A percentile compares a stretch with the other conserved stretches of the same genome.
phyloP scores from a whole-genome alignment of 2,797 vertebrate species.

The Sebastes jordani region DNA sequence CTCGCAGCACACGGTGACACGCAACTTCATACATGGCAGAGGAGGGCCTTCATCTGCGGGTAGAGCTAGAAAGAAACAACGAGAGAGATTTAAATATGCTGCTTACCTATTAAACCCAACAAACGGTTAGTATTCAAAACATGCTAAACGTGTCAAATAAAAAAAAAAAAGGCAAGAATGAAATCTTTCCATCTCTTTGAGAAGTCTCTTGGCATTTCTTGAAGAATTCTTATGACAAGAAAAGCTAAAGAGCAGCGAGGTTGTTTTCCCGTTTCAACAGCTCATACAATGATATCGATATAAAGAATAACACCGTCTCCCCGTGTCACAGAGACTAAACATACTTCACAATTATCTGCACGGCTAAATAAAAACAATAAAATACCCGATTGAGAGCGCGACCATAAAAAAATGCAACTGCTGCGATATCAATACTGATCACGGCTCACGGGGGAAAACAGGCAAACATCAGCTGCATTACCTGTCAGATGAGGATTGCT shows the following conservation, averaged over 20 bases:
- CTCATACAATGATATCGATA: neutral
- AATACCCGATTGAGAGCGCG: neutral
- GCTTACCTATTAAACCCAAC: conserved; percentile 25
- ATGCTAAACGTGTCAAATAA: conserved; percentile 8
- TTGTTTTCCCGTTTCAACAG: conserved; percentile 6
- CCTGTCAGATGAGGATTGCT: conserved; percentile 27
- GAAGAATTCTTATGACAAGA: neutral
- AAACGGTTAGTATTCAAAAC: conserved; percentile 3
- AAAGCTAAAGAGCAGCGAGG: neutral
- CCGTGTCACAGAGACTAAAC: neutral
- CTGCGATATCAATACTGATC: conserved; percentile 18
- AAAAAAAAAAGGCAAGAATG: neutral
- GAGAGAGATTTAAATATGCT: conserved; percentile 18
- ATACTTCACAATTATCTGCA: conserved; percentile 17
- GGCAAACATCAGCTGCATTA: conserved; percentile 24
- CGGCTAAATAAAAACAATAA: conserved; percentile 33
- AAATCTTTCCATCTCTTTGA: conserved; percentile 13
- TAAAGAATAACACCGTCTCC: conserved; percentile 8
- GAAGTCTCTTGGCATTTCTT: neutral
- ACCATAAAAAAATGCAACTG: conserved; percentile 8
- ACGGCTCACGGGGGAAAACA: conserved; percentile 14
- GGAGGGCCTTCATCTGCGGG: conserved; percentile 80
- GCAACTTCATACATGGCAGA: conserved; percentile 83
- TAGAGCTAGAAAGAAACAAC: conserved; percentile 70
- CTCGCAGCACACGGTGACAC: conserved; percentile 81